Base-by-base conservation (phyloP, 2,113 vertebrate species). In the Melanotaenia duboulayi region DNA sequence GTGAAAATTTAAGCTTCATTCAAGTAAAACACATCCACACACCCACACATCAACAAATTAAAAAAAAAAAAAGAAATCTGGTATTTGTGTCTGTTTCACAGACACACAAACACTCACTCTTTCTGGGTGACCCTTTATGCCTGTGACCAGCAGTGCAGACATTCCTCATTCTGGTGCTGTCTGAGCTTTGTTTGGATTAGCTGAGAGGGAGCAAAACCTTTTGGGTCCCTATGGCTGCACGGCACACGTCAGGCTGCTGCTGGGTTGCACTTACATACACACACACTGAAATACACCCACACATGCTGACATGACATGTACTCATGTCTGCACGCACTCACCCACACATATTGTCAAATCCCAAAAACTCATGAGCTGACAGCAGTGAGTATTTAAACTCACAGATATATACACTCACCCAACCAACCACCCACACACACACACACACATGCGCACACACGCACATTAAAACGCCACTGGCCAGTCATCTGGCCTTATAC, bases 111-210 rank as follows among this genome's bases (percentile, higher is more conserved):
- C 37, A 52, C 71, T n/a, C 61, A 58, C 63, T 58, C 78, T 72
- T 83, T 39, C 74, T 54, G 55, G 42, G 56, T 88, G 89, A 90
- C 82, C 89, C 83, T 73, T 56, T 65, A 73, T 25, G 49, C 80
- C 73, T 69, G 71, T 62, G 76, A 73, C 83, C 84, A 78, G 68
- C 87, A 84, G 83, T 17, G 81, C 65, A 77, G 71, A 89, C 87
- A 89, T 90, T 92, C 82, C 84, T 83, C 83, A 80, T 74, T 87
- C 61, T 62, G 81, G 85, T 84, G 88, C 76, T 68, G 87, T 58
- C 71, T 57, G 54, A 86, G 86, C 87, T 87, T 89, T 94, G 93
- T 94, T 94, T 94, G 84, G 91, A 93, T 93, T 91, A 94, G 83
- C 85, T 89, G 91, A 93, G 90, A 74, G 86, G 89, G 92, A 91